Conservation (phyloP, 2,113 vertebrate genomes). For the Plestiodon gilberti region DNA sequence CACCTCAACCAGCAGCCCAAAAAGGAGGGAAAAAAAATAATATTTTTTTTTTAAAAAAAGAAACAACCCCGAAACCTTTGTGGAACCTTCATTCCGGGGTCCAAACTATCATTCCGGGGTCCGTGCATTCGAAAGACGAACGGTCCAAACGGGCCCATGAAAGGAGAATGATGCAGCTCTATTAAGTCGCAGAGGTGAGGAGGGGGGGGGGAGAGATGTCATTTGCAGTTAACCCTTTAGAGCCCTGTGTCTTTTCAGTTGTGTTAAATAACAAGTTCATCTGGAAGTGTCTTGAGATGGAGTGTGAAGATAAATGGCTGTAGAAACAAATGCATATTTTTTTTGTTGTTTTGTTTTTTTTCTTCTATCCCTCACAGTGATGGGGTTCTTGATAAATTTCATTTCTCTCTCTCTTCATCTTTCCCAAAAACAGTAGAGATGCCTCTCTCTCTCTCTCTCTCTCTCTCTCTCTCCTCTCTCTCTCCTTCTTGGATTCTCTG, state of each 20-base stretch:
- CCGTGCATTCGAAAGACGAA: background rate
- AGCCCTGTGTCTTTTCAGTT: slow-evolving; percentile 40
- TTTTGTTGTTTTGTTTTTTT: slow-evolving; percentile 61
- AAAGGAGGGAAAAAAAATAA: background rate
- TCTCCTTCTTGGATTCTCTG: slow-evolving; percentile 40
- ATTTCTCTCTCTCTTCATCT: slow-evolving; percentile 31
- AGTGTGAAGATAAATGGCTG: slow-evolving; percentile 69
- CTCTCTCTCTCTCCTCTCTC: slow-evolving; percentile 24
- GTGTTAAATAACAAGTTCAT: slow-evolving; percentile 20
- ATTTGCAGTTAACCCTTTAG: slow-evolving; percentile 17
- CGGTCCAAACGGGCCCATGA: background rate
- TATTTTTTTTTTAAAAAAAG: background rate
- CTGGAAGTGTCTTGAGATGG: slow-evolving; percentile 59
- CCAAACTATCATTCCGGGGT: background rate
- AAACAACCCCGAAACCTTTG: background rate
- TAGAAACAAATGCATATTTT: slow-evolving; percentile 77
- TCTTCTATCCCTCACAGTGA: slow-evolving; percentile 75
- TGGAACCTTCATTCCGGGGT: background rate
- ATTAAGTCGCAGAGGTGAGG: slow-evolving; percentile 28
- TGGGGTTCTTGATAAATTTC: slow-evolving; percentile 69
- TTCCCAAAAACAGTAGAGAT: slow-evolving; percentile 56
- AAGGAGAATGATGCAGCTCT: background rate
- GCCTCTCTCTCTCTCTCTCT: slow-evolving; percentile 20
- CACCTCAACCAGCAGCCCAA: background rate
- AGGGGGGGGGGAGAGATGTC: slow-evolving; percentile 32